Conservation (phyloP, 2,113 vertebrate species). For the Dicrurus megarhynchus region DNA sequence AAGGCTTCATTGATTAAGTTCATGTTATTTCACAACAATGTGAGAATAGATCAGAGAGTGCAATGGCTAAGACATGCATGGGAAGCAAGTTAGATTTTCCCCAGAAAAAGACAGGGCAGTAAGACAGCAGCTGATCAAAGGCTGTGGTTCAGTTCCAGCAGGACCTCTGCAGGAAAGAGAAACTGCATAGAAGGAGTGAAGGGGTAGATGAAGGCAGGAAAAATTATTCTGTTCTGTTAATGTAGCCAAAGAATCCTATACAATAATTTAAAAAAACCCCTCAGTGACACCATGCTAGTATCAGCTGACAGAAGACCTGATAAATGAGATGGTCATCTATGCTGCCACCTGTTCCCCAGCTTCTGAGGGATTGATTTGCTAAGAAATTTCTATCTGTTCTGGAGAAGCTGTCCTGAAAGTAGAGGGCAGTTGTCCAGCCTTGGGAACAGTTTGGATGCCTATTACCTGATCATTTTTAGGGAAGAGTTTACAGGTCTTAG, state of each 20-base stretch:
- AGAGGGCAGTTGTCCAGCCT: neutral
- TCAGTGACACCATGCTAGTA: neutral
- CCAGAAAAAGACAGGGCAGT: neutral
- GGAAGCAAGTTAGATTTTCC: neutral
- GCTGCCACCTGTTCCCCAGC: neutral
- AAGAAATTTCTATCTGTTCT: neutral
- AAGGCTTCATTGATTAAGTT: neutral
- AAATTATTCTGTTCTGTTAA: neutral
- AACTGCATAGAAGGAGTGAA: neutral
- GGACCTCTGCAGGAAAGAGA: neutral
- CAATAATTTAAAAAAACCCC: neutral
- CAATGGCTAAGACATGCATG: neutral
- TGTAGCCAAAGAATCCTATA: neutral
- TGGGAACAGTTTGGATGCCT: neutral
- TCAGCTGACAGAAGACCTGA: neutral
- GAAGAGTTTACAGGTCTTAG: neutral
- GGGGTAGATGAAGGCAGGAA: neutral
- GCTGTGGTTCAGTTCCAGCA: neutral
- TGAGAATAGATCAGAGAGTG: neutral
- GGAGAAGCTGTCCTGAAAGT: neutral
- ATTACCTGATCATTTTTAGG: neutral
- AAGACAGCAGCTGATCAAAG: neutral
- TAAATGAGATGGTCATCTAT: neutral
- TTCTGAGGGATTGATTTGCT: neutral
- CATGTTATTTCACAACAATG: neutral